Evolutionary conservation across 2,113 vertebrate genomes (phyloP), one percentile per base, ranked within the genome.

Genomic region (Corvus hawaiiensis): DNA sequence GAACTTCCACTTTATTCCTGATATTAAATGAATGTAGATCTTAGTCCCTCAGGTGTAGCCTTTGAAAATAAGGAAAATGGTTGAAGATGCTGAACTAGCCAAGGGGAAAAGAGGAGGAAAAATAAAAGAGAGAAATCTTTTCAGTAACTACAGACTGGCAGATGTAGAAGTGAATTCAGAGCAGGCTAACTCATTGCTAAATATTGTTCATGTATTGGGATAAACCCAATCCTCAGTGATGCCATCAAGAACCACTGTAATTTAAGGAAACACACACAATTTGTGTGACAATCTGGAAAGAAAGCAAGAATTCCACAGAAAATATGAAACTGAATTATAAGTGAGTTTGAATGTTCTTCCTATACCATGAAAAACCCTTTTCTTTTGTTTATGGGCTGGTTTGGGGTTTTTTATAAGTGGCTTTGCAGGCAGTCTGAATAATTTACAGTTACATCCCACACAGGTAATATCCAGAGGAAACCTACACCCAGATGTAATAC

Each of bases 21-120:
- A 88, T 96, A 96, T 95, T 97, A 97, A 95, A 95, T n/a, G 18
- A 96, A 96, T 90, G 93, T 84, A 97, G 92, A 96, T 95, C 90
- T 92, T 94, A 96, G 94, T 96, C 95, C 90, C 93, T 81, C 73
- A 95, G 93, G 96, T 58, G 20, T 84, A 87, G 73, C 30, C 96
- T 95, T 96, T 95, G 87, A 96, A 94, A 95, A 94, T 73, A 96
- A 90, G 69, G 58, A 75, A 95, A 93, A 93, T 62, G 86, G 93
- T 58, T 94, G 83, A 94, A 95, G 96, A 96, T 1, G 54, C 73
- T 95, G 90, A 94, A 94, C 86, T 94, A 95, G 93, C 92, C 92
- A 89, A 82, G 74, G 91, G 84, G 87, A 76, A 94, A 89, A 82
- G 58, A 91, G 48, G 26, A 93, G n/a, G 18, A 43, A 91, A 96